Evolutionary conservation across 2,797 vertebrate species (phyloP).

Genomic region (Gymnoscopelus microlampas): DNA sequence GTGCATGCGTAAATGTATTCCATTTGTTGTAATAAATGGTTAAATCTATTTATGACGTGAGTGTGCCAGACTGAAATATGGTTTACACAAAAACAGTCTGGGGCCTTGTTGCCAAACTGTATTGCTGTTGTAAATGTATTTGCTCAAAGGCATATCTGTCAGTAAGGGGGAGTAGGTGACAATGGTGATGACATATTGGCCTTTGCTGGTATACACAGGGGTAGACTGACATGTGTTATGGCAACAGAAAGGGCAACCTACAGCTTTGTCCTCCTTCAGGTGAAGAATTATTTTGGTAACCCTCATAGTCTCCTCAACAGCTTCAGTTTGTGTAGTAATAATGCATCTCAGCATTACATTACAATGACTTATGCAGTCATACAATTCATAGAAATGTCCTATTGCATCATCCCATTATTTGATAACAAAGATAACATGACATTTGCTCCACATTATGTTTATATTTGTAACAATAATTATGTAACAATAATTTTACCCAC

Average conservation of each 20-base stretch:
- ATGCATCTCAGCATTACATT: not conserved
- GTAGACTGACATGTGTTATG: constrained; percentile 42
- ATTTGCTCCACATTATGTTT: not conserved
- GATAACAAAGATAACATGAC: not conserved
- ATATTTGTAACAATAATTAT: not conserved
- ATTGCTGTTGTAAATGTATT: constrained; percentile 17
- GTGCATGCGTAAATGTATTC: too few species aligned
- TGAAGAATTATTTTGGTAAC: constrained; percentile 41
- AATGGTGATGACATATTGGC: constrained; percentile 13
- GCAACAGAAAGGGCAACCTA: constrained; percentile 37
- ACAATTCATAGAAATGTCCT: not conserved
- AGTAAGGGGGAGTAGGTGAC: not conserved
- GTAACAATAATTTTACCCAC: too few species aligned
- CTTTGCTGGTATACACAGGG: constrained; percentile 23
- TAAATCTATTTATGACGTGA: not conserved
- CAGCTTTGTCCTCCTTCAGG: constrained; percentile 18
- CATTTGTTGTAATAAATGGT: too few species aligned
- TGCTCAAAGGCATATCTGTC: constrained; percentile 3
- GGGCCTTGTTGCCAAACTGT: constrained; percentile 32
- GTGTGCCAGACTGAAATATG: not conserved
- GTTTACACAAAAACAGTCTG: constrained; percentile 18
- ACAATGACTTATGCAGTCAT: not conserved
- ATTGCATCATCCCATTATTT: too few species aligned
- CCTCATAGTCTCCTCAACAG: constrained; percentile 14
- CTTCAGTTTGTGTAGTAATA: not conserved